Evolutionary conservation across 2,113 vertebrate species (phyloP), one percentile per base, ranked within the genome.

Genomic region (Passer montanus): DNA sequence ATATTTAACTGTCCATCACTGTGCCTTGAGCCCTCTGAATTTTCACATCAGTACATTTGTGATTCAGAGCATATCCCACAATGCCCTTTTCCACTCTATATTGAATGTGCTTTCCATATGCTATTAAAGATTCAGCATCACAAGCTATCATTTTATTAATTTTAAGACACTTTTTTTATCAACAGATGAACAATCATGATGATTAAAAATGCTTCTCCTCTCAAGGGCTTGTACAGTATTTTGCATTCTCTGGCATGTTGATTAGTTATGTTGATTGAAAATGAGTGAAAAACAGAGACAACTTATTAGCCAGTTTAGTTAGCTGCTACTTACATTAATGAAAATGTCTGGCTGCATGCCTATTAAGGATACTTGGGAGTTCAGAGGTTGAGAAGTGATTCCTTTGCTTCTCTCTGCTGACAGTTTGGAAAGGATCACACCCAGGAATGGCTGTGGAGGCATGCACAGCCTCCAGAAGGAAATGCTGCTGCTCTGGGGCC

Each of bases 241-340:
- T 95, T 94, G 73, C 79, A 74, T 97, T 93, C 53, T 92, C 76
- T 94, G 84, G 82, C 93, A 84, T 68, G 79, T 78, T 94, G 84
- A 86, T 97, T 92, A 92, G 93, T 89, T 87, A 93, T 84, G 91
- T 96, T 97, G 94, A 96, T 95, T 96, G 91, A 90, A 91, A 97
- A 90, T 68, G 92, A 92, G 90, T 72, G 67, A 94, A 86, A 97
- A 96, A 89, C 92, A 97, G 92, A 95, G 95, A 84, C 78, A 94
- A 94, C 76, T 94, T 93, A 96, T 97, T 97, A 97, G 90, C 58
- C 69, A 74, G 89, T 87, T 93, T 91, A 91, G 89, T 89, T 95
- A 90, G 92, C 91, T 93, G 92, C 76, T 94, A 90, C 96, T 97
- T 94, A 90, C 58, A 91, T 79, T 95, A 95, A 96, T 96, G 93